Conservation (phyloP, 2,113 vertebrate genomes). For the Dasyprocta punctata region DNA sequence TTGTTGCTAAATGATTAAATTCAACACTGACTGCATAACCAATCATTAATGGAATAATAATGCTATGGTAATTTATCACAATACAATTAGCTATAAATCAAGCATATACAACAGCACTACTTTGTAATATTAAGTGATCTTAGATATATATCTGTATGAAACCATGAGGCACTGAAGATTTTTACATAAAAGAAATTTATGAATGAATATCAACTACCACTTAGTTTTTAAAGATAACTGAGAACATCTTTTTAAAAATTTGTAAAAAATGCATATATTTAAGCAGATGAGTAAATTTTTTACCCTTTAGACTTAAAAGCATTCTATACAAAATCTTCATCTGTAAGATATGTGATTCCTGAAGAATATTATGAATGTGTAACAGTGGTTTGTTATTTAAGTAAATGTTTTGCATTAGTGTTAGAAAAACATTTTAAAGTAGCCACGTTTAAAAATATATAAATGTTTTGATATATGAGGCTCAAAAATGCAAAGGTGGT, state of each 20-base stretch:
- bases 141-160: neutral
- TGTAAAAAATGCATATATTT: neutral
- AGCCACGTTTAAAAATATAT: neutral
- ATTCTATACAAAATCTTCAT: neutral
- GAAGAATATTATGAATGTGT: neutral
- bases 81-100: constrained; percentile 74
- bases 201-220: constrained; percentile 2
- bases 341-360: neutral
- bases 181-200: constrained; percentile 6
- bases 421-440: neutral
- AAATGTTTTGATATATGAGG: neutral
- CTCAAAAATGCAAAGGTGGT: neutral
- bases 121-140: constrained; percentile 61
- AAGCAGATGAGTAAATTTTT: neutral
- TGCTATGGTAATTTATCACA: constrained; percentile 77
- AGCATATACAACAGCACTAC: constrained; percentile 71
- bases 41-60: constrained; percentile 67
- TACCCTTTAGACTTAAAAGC: neutral
- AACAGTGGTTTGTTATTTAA: neutral
- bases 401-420: neutral
- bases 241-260: neutral
- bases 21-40: constrained; percentile 70
- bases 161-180: constrained; percentile 22
- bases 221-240: neutral
- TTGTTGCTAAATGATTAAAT: constrained; percentile 75